Percentiles rank a stretch among this genome's conserved stretches.
These are phyloP conservation scores for Muntiacus reevesi DNA, from an alignment of 2,113 vertebrate species.

Conservation along the genomic window DNA sequence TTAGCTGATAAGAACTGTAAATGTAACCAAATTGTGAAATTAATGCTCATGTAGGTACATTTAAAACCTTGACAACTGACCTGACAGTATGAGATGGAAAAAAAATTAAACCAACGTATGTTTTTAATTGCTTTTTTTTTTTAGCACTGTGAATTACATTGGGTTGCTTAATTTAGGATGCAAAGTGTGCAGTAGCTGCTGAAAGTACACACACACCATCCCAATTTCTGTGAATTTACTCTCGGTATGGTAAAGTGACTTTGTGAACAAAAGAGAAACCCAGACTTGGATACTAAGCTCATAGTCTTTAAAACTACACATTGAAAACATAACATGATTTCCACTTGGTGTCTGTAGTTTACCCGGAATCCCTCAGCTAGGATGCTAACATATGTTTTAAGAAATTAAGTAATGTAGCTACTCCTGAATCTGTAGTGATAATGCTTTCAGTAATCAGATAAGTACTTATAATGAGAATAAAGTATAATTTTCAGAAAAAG, in stretches of 20 bases:
- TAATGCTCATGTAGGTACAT: slow-evolving; percentile 15
- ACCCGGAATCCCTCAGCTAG: not conserved
- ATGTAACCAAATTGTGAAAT: slow-evolving; percentile 34
- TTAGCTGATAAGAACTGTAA: slow-evolving; percentile 25
- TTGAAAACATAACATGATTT: not conserved
- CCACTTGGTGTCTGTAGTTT: not conserved
- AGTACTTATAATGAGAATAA: slow-evolving; percentile 41
- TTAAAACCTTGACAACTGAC: slow-evolving; percentile 27
- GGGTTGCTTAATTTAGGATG: slow-evolving; percentile 46
- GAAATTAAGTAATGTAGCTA: slow-evolving; percentile 21
- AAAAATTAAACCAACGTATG: slow-evolving; percentile 27
- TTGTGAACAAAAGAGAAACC: not conserved
- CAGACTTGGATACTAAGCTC: slow-evolving; percentile 20
- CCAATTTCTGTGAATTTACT: slow-evolving; percentile 48
- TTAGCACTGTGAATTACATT: not conserved
- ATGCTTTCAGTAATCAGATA: slow-evolving; percentile 45
- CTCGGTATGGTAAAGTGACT: slow-evolving; percentile 30
- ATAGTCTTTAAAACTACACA: not conserved
- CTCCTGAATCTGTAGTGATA: slow-evolving; percentile 37
- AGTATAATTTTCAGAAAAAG: slow-evolving; percentile 64
- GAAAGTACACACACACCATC: not conserved
- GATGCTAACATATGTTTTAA: slow-evolving; percentile 22
- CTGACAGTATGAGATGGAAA: slow-evolving; percentile 14
- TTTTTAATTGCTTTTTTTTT: slow-evolving; percentile 52
- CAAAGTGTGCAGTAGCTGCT: not conserved